Percentiles rank a stretch among this genome's conserved stretches.
Evolutionary conservation across 2,113 vertebrate species (phyloP).

Genomic region (Microcebus lehilahytsara): DNA sequence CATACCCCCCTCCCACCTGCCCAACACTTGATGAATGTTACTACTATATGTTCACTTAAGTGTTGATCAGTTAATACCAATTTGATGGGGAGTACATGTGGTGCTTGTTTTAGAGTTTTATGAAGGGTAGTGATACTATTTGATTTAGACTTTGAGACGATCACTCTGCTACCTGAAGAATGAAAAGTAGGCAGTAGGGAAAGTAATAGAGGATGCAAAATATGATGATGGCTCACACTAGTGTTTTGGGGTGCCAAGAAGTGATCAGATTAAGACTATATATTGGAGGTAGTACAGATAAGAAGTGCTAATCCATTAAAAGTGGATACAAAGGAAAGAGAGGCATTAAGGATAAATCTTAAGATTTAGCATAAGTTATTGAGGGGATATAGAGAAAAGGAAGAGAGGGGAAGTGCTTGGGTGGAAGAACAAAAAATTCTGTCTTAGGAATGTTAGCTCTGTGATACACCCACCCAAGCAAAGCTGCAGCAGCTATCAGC

Average conservation of each 20-base stretch:
- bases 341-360: background rate
- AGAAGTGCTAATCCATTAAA: background rate
- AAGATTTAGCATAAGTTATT: background rate
- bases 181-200: background rate
- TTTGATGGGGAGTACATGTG: no score
- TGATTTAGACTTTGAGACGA: background rate
- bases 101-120: background rate
- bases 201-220: background rate
- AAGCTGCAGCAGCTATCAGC: background rate
- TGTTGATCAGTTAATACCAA: no score
- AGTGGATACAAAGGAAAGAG: background rate
- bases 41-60: no score
- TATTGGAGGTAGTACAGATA: background rate
- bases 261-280: background rate
- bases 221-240: background rate
- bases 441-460: background rate
- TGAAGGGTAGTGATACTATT: background rate
- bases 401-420: background rate
- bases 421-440: background rate
- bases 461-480: background rate
- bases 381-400: background rate
- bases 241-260: background rate
- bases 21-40: no score
- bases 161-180: background rate
- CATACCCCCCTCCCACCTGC: no score